Base-by-base conservation (phyloP, 1,140 invertebrate species). In the Leptopilina boulardi region DNA sequence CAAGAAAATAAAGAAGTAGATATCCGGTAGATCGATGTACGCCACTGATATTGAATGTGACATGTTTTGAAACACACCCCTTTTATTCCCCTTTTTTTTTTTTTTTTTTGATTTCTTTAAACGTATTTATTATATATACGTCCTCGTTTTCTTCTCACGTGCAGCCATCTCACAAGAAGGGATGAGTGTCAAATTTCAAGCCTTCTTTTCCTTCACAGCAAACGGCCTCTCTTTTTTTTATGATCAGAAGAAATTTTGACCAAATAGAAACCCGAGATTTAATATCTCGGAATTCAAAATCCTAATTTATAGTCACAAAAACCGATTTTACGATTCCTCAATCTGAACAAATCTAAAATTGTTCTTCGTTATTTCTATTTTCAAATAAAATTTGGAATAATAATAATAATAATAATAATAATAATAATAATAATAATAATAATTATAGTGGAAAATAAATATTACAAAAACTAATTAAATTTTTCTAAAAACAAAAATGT, bases 51-150 rank as follows among this genome's bases (percentile, higher is more conserved):
- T 91, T 90, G 85, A 85, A 88, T 78, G 83, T 91, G 90, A 91
- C 90, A 91, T 91, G 89, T 91, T 91, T 91, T 91, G 86, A 91
- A 90, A 91, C 89, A 88, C 84, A 90, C 85, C 86, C 85, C 84
- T 90, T 90, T 89, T 83, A 88, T 87, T 75, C 56, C 70, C 19
- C 56, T 83, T 87, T 88, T 87, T 88, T 87, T 87, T 82, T n/a
- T 47, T 83, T 87, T 88, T 87, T 88, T 87, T 87, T 82, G 85
- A 87, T 91, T 91, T 91, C 89, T 89, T 89, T 86, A 87, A 87
- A 83, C 84, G 77, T 84, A 86, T 86, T 88, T 89, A 86, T n/a
- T 38, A 38, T 38, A 38, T 38, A 38, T 38, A 38, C 44, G 75
- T 56, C 71, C 71, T 80, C 81, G 83, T 89, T 89, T 38, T 90